A percentile compares a stretch with the other conserved stretches of the same genome.
Evolutionary conservation across 2,797 vertebrate species (phyloP).

Genomic region (Apogon talboti): DNA sequence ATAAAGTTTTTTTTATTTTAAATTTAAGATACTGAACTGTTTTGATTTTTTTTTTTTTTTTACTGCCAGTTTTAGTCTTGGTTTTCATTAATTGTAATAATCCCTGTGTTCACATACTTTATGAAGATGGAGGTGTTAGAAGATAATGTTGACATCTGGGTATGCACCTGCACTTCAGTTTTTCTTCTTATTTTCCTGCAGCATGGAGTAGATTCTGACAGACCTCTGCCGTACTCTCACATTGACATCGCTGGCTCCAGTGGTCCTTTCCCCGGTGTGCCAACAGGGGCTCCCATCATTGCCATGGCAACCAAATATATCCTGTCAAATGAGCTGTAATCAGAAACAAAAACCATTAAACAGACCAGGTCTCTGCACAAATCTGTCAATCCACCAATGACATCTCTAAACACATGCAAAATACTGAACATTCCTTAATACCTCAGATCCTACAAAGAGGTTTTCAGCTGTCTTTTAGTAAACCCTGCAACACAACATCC

Average conservation of each 20-base stretch:
- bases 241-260: conserved; percentile 88
- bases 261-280: conserved; percentile 87
- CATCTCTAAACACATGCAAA: conserved; percentile 8
- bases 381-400: conserved; percentile 28
- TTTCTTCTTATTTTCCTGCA: conserved; percentile 36
- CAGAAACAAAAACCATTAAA: neutral
- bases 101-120: too few relatives aligned
- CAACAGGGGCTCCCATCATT: conserved; percentile 85
- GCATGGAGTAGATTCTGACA: conserved; percentile 82
- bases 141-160: too few relatives aligned
- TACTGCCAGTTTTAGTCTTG: too few relatives aligned
- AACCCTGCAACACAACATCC: conserved; percentile 10
- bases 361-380: conserved; percentile 8
- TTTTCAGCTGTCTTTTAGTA: conserved; percentile 35
- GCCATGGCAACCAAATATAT: conserved; percentile 85
- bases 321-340: conserved; percentile 55
- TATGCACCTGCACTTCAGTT: too few relatives aligned
- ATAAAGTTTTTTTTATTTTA: too few relatives aligned
- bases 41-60: too few relatives aligned
- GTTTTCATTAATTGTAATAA: too few relatives aligned
- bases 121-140: too few relatives aligned
- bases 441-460: conserved; percentile 20
- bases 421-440: conserved; percentile 21
- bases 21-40: too few relatives aligned
- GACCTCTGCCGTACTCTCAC: conserved; percentile 85